phyloP scores from a whole-genome alignment of 1,140 invertebrate species.

The Rhagoletis pomonella region DNA sequence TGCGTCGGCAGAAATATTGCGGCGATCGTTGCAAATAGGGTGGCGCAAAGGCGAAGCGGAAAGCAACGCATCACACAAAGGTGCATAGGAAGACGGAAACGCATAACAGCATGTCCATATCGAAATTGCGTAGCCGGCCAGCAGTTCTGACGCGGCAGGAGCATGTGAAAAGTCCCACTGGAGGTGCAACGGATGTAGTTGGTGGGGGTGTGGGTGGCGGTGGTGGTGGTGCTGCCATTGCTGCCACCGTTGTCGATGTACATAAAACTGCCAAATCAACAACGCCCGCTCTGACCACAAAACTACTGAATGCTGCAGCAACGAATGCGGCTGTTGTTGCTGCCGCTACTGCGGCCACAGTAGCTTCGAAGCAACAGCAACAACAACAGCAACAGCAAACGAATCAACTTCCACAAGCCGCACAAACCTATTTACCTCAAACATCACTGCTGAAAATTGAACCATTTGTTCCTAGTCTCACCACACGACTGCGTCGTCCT shows the following conservation, averaged over 20 bases:
- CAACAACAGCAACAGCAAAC: conserved; percentile 48
- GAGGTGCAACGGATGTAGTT: background rate
- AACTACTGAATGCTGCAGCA: conserved; percentile 14
- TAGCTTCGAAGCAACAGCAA: conserved; percentile 48
- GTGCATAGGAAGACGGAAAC: background rate
- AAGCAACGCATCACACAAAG: background rate
- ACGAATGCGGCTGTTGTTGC: conserved; percentile 27
- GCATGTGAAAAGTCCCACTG: background rate
- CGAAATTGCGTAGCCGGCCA: conserved; percentile 54
- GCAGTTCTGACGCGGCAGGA: conserved; percentile 17
- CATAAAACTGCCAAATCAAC: conserved; percentile 48
- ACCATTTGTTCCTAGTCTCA: conserved; percentile 77
- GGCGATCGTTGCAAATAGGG: background rate
- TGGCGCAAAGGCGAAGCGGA: background rate
- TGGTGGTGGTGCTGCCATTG: background rate
- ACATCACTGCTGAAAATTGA: conserved; percentile 78
- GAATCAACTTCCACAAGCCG: conserved; percentile 53
- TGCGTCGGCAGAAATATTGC: background rate
- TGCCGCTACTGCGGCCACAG: conserved; percentile 36
- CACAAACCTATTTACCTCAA: conserved; percentile 70
- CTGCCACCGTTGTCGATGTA: background rate
- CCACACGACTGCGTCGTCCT: conserved; percentile 73
- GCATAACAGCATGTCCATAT: conserved; percentile 58
- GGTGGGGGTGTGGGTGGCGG: background rate
- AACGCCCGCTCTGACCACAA: conserved; percentile 58